Evolutionary conservation across 2,113 vertebrate genomes (phyloP), one percentile per base, ranked within the genome.

Genomic region (Spea multiplicata): DNA sequence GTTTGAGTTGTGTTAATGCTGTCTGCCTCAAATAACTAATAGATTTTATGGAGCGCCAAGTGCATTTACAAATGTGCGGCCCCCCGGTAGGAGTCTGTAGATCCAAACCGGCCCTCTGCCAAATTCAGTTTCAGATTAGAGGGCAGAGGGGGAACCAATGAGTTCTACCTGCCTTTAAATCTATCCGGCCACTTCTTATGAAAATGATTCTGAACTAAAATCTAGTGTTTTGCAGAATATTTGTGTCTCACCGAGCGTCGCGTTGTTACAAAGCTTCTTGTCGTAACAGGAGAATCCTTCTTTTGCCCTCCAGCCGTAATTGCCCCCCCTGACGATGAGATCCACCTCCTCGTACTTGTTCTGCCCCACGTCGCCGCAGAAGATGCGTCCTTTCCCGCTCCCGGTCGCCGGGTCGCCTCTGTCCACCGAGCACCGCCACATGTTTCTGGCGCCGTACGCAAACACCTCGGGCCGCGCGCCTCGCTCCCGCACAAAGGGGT

Each of bases 361-460:
- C 86, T 94, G 93, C 4, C 93, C 92, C 5, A 94, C 93, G 6
- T 94, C 93, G 0, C 93, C 93, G 8, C 93, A 94, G 74, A 94
- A 82, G 88, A 94, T 86, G 57, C 93, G 83, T 48, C 93, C 91
- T 14, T 81, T 80, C 8, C 92, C 93, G 3, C 44, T 61, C 0
- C 83, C 85, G 1, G 90, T 90, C 3, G 57, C 2, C 0, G 86
- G 83, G 73, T 94, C 91, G 2, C 93, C 93, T 0, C 92, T 90
- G 87, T 94, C 93, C 12, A 94, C 84, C 45, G 92, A 94, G 84
- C 93, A 94, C 14, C 92, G 90, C 93, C 93, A 94, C 93, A 94
- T 94, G 85, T 94, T 94, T 62, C 93, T 90, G 64, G 93, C 93
- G 0, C 93, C 93, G 10, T 91, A 94, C 5, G 93, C 93, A 49